Evolutionary conservation across 2,113 vertebrate genomes (phyloP).

Genomic region (Pseudorectes ferrugineus): DNA sequence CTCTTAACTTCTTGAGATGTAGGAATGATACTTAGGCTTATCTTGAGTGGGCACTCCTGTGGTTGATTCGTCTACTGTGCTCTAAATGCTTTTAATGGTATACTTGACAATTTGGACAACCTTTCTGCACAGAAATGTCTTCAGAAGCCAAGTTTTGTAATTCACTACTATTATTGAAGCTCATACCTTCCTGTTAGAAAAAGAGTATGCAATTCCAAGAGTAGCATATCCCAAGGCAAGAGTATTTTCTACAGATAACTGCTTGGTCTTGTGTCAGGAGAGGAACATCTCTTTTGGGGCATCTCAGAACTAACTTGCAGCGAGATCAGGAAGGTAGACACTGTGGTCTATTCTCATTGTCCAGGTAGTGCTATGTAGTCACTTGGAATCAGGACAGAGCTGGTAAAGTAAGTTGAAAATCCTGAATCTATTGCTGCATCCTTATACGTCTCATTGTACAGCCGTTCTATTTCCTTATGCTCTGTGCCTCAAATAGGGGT

Average conservation of each 20-base stretch:
- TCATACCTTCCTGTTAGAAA: neutral
- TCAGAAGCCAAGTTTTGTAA: neutral
- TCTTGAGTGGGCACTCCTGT: neutral
- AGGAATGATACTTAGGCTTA: neutral
- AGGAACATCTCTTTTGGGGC: neutral
- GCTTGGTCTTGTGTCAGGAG: neutral
- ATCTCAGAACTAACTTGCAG: neutral
- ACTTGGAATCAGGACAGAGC: neutral
- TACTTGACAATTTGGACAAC: neutral
- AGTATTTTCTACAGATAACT: neutral
- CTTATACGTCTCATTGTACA: neutral
- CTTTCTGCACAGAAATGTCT: neutral
- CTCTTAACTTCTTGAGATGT: neutral
- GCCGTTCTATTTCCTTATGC: neutral
- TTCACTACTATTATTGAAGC: neutral
- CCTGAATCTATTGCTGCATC: neutral
- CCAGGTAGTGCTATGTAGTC: neutral
- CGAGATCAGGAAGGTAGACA: neutral
- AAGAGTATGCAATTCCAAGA: neutral
- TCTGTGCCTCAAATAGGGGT: neutral
- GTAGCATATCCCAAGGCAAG: neutral
- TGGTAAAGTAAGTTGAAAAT: neutral
- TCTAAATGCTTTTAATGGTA: neutral
- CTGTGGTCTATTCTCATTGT: neutral
- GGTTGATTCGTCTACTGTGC: neutral